Base-by-base conservation (phyloP, 2,888 invertebrate genomes). In the Mallateleia sp. region DNA sequence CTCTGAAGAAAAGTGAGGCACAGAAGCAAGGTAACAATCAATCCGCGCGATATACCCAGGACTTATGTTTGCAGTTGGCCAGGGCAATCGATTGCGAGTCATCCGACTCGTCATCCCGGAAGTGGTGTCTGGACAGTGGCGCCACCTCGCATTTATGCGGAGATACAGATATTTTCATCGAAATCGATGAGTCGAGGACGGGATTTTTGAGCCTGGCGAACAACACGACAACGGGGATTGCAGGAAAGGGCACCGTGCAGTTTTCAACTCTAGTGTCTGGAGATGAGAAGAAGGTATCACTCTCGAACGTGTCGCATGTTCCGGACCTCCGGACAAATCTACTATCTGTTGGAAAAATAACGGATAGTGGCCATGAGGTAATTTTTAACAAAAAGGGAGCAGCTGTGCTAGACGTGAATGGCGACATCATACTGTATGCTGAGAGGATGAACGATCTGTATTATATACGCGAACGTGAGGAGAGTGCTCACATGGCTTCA, bases 101-200 rank as follows among this genome's bases (percentile, higher is more conserved):
- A n/a, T n/a, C n/a, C n/a, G n/a, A n/a, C n/a, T n/a, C n/a, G 25
- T 11, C 28, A 9, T 22, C 28, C 24, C 8, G n/a, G 2, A 52
- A 38, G 15, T 71, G 71, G 71, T 71, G 71, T 42, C 54, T 71
- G 0, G 71, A 71, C 15, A 71, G 71, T 14, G 71, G 71, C 20
- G 71, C 71, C n/a, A 71, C 71, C 14, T 71, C n/a, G n/a, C n/a
- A n/a, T n/a, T n/a, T n/a, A n/a, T n/a, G n/a, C n/a, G n/a, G n/a
- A n/a, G n/a, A n/a, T 56, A 6, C 71, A 56, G 20, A 28, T 8
- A 11, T 28, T 18, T 71, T 71, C n/a, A 2, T 0, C 5, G 38
- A 67, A 38, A 18, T 67, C 5, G 24, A 67, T 34, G 24, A 67
- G 9, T 22, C 32, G 25, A 6, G 25, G 38, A 25, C n/a, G 24